These are phyloP conservation scores for Propithecus coquereli DNA, from an alignment of 2,113 vertebrate genomes.

Conservation along the genomic window DNA sequence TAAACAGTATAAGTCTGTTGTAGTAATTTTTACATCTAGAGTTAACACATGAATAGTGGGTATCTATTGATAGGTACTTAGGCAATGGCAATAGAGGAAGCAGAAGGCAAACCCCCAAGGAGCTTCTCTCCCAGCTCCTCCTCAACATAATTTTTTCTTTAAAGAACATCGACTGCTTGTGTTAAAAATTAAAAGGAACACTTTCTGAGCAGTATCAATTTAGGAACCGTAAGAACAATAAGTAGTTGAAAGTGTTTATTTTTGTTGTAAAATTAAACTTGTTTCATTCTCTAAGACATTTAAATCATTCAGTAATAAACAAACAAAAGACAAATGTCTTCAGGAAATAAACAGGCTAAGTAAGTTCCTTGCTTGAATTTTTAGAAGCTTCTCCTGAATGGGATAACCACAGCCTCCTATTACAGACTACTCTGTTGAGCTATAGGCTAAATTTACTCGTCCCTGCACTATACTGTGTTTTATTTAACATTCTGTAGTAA, in stretches of 20 bases:
- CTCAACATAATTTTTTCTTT: background rate
- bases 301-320: slow-evolving; percentile 3
- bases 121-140: background rate
- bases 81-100: background rate
- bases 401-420: background rate
- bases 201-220: background rate
- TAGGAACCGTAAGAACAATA: background rate
- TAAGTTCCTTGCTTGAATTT: background rate
- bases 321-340: background rate
- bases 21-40: background rate
- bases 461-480: background rate
- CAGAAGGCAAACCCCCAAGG: background rate
- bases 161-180: background rate
- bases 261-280: slow-evolving; percentile 17
- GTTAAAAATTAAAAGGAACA: background rate
- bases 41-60: background rate
- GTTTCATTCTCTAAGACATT: slow-evolving; percentile 12
- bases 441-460: background rate
- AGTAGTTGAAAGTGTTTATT: background rate
- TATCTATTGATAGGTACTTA: background rate
- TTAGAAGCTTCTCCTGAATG: slow-evolving; percentile 10
- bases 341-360: background rate
- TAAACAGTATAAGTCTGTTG: background rate
- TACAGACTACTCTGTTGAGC: background rate
- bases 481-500: background rate